Evolutionary conservation across 2,888 invertebrate species (phyloP), one percentile per base, ranked within the genome.

Genomic region (Bimastos eiseni): DNA sequence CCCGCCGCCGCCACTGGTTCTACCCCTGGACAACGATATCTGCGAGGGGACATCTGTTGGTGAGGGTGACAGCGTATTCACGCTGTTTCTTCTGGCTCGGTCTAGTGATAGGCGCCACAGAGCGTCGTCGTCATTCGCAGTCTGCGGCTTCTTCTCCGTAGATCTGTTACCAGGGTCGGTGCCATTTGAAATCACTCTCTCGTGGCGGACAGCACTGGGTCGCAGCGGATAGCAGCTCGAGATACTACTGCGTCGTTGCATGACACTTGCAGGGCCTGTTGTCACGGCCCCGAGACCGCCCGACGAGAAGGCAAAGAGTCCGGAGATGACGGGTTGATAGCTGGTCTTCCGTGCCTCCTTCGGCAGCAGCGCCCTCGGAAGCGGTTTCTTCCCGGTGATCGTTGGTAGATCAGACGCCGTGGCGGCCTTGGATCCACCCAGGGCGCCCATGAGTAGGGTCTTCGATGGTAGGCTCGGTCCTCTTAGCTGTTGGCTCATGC

Each of bases 201-300:
- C 38, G 13, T 13, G 0, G 88, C 88, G 37, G 30, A 6, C n/a
- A n/a, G 70, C 70, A 70, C 70, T 13, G 3, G 70, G 70, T n/a
- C 83, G 19, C 34, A 36, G 36, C 41, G 83, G 34, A 24, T 90
- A 90, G 37, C 70, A 90, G 83, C 34, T 70, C 21, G 90, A 90
- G 83, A 90, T 90, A 37, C 90, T 90, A n/a, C 90, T 90, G 55
- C 90, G 55, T 38, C 90, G 33, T 37, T 34, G 90, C 70, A 30
- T n/a, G n/a, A 6, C n/a, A 30, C 8, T 8, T 13, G n/a, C 30
- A 0, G 70, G 70, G 13, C 70, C n/a, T n/a, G 70, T 70, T 13
- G 70, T 70, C n/a, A n/a, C n/a, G 37, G n/a, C n/a, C n/a, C 41
- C 30, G 41, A 89, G 41, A 34, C 89, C 89, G 21, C n/a, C n/a